Conservation (phyloP, 2,113 vertebrate species). For the Rhineura floridana region DNA sequence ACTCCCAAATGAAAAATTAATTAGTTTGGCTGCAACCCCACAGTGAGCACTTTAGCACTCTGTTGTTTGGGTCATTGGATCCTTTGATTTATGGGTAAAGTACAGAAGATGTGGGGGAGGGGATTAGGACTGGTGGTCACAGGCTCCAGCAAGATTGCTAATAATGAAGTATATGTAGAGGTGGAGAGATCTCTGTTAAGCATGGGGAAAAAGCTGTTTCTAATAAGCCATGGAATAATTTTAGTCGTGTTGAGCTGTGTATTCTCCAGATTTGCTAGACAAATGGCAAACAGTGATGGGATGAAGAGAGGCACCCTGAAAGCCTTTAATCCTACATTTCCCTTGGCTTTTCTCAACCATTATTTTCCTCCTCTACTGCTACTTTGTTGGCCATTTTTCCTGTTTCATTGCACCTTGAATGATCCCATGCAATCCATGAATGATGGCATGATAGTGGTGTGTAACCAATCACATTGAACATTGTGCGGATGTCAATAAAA, state of each 20-base stretch:
- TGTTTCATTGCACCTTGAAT: background rate
- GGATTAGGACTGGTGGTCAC: constrained; percentile 56
- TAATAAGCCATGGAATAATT: background rate
- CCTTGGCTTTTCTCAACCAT: background rate
- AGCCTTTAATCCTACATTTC: background rate
- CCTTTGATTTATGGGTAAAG: constrained; percentile 74
- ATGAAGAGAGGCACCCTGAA: background rate
- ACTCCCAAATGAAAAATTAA: constrained; percentile 88
- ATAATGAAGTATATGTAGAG: constrained; percentile 12
- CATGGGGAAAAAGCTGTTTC: background rate
- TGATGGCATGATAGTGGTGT: background rate
- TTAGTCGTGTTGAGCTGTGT: background rate
- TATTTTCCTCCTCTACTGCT: background rate
- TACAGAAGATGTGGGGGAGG: constrained; percentile 46
- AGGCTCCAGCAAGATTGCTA: constrained; percentile 36
- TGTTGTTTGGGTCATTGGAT: constrained; percentile 79
- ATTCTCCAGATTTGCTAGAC: background rate
- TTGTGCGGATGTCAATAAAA: background rate
- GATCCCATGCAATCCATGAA: background rate
- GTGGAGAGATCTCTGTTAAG: background rate
- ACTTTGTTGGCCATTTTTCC: background rate
- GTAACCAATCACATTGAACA: background rate
- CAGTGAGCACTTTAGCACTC: constrained; percentile 76
- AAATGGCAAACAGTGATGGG: background rate
- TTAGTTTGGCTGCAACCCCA: constrained; percentile 76